These are phyloP conservation scores for Deilephila porcellus DNA, from an alignment of 2,888 invertebrate species.

Conservation along the genomic window DNA sequence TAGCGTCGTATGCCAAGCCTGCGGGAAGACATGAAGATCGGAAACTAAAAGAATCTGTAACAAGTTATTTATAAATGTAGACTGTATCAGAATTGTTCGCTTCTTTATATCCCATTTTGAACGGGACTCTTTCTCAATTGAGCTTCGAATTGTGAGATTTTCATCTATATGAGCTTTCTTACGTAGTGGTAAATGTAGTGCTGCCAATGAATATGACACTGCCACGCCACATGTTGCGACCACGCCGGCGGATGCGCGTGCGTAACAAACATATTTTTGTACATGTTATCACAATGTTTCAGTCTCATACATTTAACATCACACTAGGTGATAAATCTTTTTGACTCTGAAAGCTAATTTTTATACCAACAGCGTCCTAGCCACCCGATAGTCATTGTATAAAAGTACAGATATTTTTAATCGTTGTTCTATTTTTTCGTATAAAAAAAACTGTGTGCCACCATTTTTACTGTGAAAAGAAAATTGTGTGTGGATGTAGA, in stretches of 20 bases:
- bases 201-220: constrained; percentile 38
- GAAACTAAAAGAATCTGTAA: background rate
- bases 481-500: background rate
- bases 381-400: constrained; percentile 1
- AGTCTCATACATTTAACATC: background rate
- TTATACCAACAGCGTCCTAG: constrained; percentile 4
- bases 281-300: constrained; percentile 3
- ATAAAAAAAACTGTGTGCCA: constrained; percentile 10
- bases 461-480: constrained; percentile 16
- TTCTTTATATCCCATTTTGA: constrained; percentile 11
- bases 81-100: constrained; percentile 1
- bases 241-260: background rate
- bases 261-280: constrained; percentile 11
- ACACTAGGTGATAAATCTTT: background rate
- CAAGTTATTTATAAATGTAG: constrained; percentile 1
- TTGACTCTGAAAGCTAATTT: constrained; percentile 20
- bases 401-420: constrained; percentile 8
- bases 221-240: constrained; percentile 33
- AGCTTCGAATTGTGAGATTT: constrained; percentile 25
- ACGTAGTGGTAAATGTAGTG: constrained; percentile 31
- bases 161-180: constrained; percentile 22
- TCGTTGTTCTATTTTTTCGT: constrained; percentile 5
- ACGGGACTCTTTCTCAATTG: constrained; percentile 15
- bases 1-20: background rate
- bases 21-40: background rate